Conservation (phyloP, 2,113 vertebrate genomes). For the Ptilonorhynchus violaceus region DNA sequence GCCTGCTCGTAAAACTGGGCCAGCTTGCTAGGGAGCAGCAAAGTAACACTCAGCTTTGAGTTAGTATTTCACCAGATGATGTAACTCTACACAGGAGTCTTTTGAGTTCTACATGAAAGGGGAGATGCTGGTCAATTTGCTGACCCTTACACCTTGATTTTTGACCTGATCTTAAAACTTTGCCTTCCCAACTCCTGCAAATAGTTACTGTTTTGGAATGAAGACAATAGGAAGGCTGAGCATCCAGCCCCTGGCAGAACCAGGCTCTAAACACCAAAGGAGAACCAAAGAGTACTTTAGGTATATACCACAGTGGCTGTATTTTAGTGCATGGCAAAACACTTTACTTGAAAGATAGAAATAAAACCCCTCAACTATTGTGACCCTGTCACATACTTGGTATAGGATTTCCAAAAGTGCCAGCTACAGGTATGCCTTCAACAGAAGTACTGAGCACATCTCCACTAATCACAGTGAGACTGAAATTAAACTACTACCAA, state of each 20-base stretch:
- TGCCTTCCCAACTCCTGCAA: neutral
- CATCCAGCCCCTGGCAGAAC: neutral
- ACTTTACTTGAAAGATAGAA: neutral
- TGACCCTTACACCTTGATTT: neutral
- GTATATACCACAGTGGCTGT: neutral
- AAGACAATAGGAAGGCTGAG: neutral
- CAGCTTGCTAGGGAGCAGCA: slow-evolving; percentile 23
- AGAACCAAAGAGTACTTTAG: neutral
- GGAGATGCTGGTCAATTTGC: neutral
- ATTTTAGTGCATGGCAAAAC: neutral
- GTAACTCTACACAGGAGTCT: neutral
- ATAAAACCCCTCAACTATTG: neutral
- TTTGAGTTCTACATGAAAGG: neutral
- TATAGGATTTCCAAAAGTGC: neutral
- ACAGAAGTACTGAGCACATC: neutral
- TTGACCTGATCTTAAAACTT: neutral
- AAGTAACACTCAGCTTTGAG: neutral
- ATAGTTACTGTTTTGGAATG: neutral
- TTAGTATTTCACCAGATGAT: neutral
- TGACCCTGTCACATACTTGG: neutral
- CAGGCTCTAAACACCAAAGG: neutral
- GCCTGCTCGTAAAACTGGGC: slow-evolving; percentile 17
- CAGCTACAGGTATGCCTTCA: neutral
- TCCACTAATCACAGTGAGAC: neutral
- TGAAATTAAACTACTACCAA: neutral